phyloP scores from a whole-genome alignment of 2,888 invertebrate species.

The Molanna angustata region DNA sequence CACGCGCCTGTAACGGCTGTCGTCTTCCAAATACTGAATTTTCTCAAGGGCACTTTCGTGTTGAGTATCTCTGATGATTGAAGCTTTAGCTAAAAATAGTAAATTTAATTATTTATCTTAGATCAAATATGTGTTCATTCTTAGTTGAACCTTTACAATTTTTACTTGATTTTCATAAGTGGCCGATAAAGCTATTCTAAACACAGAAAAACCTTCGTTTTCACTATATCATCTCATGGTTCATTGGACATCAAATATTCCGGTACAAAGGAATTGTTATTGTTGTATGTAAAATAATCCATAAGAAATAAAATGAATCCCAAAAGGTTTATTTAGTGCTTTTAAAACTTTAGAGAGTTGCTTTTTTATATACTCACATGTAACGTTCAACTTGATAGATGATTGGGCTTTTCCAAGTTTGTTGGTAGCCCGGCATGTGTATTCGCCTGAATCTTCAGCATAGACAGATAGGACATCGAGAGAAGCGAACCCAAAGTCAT shows the following conservation, averaged over 20 bases:
- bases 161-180: no score
- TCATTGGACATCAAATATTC: no score
- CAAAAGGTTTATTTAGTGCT: not conserved
- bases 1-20: constrained; percentile 70
- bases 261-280: no score
- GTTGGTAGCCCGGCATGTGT: constrained; percentile 85
- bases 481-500: constrained; percentile 96
- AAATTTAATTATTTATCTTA: constrained; percentile 8
- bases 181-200: no score
- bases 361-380: constrained; percentile 58
- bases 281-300: not conserved
- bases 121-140: not conserved
- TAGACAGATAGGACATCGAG: constrained; percentile 93
- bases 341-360: not conserved
- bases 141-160: no score
- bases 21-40: constrained; percentile 88
- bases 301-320: not conserved
- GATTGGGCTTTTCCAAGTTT: constrained; percentile 80
- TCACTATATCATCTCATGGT: no score
- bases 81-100: constrained; percentile 63
- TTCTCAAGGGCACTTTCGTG: constrained; percentile 91
- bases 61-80: constrained; percentile 85
- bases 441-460: constrained; percentile 91
- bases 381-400: constrained; percentile 75
- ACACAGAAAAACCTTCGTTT: no score